Conservation (phyloP, 2,888 invertebrate species). For the Pemphredon lugubris region DNA sequence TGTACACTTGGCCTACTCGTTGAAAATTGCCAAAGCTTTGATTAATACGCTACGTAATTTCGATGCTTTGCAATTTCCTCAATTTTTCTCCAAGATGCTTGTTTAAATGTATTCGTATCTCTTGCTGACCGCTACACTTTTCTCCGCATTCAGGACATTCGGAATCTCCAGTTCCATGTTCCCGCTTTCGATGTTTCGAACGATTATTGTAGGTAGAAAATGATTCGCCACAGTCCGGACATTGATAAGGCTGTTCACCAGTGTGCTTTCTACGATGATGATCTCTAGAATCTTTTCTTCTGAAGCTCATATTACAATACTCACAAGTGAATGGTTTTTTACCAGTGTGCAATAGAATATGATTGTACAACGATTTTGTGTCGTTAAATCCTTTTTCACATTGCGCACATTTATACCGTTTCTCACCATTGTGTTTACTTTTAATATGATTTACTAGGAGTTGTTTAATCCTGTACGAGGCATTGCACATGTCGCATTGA, state of each 20-base stretch:
- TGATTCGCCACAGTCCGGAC: conserved; percentile 57
- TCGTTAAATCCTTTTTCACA: conserved; percentile 62
- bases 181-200: conserved; percentile 61
- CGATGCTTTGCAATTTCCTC: conserved; percentile 31
- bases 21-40: too few species aligned
- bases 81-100: conserved; percentile 65
- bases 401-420: conserved; percentile 64
- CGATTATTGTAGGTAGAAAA: conserved; percentile 57
- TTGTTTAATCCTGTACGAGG: conserved; percentile 56
- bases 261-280: conserved; percentile 63
- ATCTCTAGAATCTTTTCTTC: conserved; percentile 62
- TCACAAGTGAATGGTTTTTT: conserved; percentile 61
- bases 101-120: conserved; percentile 64
- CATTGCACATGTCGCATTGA: conserved; percentile 57
- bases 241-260: conserved; percentile 61
- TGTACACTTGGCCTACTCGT: too few species aligned
- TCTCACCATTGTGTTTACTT: conserved; percentile 61
- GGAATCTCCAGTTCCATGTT: conserved; percentile 49
- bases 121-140: conserved; percentile 49
- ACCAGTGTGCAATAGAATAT: conserved; percentile 61
- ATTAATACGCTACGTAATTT: too few species aligned
- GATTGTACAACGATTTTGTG: conserved; percentile 62
- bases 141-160: conserved; percentile 63
- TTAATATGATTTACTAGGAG: conserved; percentile 62
- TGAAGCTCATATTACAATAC: conserved; percentile 58